These are phyloP conservation scores for Phyllopteryx taeniolatus DNA, from an alignment of 2,113 vertebrate species.

Conservation along the genomic window DNA sequence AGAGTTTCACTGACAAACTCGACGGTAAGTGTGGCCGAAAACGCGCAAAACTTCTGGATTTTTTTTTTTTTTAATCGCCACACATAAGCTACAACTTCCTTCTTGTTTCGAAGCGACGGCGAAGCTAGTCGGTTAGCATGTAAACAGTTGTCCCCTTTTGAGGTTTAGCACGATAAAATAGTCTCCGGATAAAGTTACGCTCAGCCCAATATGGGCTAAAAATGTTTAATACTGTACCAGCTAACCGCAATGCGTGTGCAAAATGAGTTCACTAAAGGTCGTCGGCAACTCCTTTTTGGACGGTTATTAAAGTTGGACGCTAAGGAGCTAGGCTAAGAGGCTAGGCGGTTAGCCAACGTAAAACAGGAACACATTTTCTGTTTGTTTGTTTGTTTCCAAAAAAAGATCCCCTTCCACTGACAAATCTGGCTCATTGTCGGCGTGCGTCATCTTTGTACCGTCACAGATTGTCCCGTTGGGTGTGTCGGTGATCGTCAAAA, in stretches of 20 bases:
- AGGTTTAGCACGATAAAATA: neutral
- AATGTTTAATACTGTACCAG: neutral
- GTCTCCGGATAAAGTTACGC: neutral
- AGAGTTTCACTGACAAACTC: neutral
- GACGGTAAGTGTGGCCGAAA: neutral
- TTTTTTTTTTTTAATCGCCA: neutral
- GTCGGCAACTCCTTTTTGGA: conserved; percentile 14
- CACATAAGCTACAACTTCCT: neutral
- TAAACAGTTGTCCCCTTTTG: neutral
- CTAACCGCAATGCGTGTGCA: neutral
- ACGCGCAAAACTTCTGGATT: neutral
- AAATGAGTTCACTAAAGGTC: neutral
- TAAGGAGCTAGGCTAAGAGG: conserved; percentile 28
- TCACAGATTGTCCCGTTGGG: neutral
- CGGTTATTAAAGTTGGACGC: conserved; percentile 48
- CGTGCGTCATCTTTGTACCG: neutral
- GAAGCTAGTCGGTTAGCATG: conserved; percentile 2
- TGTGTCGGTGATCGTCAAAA: conserved; percentile 2
- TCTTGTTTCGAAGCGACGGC: neutral
- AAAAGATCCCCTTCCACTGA: neutral
- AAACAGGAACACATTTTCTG: conserved; percentile 20
- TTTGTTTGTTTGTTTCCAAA: too few relatives aligned
- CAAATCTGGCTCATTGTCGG: neutral
- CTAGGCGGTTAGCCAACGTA: conserved; percentile 33
- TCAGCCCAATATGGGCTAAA: neutral